Percentiles rank a stretch among this genome's conserved stretches.
Evolutionary conservation across 2,888 invertebrate genomes (phyloP).

Genomic region (Calephelis perditalis): DNA sequence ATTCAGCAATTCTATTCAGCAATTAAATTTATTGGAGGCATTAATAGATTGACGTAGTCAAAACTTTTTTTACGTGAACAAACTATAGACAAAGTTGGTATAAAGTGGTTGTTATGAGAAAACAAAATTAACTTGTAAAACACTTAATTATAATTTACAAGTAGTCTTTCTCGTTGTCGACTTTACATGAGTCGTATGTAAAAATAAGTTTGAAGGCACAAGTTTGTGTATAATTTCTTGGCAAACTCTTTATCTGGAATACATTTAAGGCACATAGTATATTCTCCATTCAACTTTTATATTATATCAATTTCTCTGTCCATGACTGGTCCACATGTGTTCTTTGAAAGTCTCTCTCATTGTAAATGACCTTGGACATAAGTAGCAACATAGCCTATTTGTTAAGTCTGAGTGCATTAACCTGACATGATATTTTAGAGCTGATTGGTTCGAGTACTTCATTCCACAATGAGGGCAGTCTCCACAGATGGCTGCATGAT

Average conservation of each 20-base stretch:
- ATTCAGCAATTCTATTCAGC: no score
- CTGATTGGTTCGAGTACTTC: slow-evolving; percentile 83
- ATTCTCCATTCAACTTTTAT: slow-evolving; percentile 4
- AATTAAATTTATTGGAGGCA: no score
- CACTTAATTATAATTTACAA: background rate
- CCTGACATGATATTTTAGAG: slow-evolving; percentile 82
- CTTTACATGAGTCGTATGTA: slow-evolving; percentile 12
- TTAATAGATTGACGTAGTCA: no score
- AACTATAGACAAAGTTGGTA: no score
- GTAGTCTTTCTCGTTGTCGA: background rate
- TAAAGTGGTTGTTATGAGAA: background rate
- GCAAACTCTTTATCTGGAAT: slow-evolving; percentile 17
- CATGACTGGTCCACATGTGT: slow-evolving; percentile 83
- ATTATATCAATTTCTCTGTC: slow-evolving; percentile 74
- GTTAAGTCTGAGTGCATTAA: slow-evolving; percentile 83
- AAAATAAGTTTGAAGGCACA: slow-evolving; percentile 26
- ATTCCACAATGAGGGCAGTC: slow-evolving; percentile 84
- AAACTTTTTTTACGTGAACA: no score
- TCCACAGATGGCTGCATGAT: slow-evolving; percentile 77
- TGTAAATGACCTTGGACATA: slow-evolving; percentile 83
- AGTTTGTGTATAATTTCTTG: slow-evolving; percentile 13
- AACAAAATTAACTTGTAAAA: background rate
- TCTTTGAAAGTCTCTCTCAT: slow-evolving; percentile 83
- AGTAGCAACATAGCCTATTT: slow-evolving; percentile 82
- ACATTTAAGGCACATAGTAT: slow-evolving; percentile 51